These are phyloP conservation scores for Miltochrista miniata DNA, from an alignment of 2,888 invertebrate genomes.

Conservation along the genomic window DNA sequence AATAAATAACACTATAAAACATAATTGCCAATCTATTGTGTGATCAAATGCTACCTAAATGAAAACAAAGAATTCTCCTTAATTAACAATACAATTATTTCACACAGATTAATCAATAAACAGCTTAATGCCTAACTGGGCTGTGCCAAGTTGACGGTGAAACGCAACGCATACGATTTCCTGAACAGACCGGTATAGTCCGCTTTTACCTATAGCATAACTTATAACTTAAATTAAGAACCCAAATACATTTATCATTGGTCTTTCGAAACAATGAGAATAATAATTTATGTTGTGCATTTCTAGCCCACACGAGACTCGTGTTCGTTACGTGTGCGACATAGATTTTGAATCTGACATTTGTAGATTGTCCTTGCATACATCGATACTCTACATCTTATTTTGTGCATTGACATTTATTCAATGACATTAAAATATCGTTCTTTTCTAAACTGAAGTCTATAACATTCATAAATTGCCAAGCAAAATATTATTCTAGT, in stretches of 20 bases:
- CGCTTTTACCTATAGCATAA: slow-evolving; percentile 52
- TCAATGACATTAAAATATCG: slow-evolving; percentile 25
- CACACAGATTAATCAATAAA: slow-evolving; percentile 44
- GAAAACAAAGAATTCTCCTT: slow-evolving; percentile 11
- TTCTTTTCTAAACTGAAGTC: slow-evolving; percentile 3
- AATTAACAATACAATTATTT: slow-evolving; percentile 21
- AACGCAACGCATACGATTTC: slow-evolving; percentile 47
- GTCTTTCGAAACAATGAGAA: slow-evolving; percentile 66
- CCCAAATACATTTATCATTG: slow-evolving; percentile 66
- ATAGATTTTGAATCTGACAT: slow-evolving; percentile 67
- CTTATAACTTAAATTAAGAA: slow-evolving; percentile 54
- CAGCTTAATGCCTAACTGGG: slow-evolving; percentile 43
- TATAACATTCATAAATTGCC: slow-evolving; percentile 3
- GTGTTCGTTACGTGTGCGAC: slow-evolving; percentile 62
- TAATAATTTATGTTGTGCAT: slow-evolving; percentile 66
- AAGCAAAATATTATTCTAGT: background rate
- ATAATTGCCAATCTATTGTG: background rate
- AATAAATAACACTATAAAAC: too few relatives aligned
- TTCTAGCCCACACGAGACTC: slow-evolving; percentile 66
- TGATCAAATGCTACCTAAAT: background rate
- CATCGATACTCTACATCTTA: slow-evolving; percentile 35
- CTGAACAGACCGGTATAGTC: slow-evolving; percentile 42
- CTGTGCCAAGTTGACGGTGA: slow-evolving; percentile 39
- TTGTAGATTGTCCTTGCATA: slow-evolving; percentile 46
- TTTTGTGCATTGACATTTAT: slow-evolving; percentile 35